A percentile compares a stretch with the other conserved stretches of the same genome.
Evolutionary conservation across 2,888 invertebrate species (phyloP).

Genomic region (Neocrepidodera transversa): DNA sequence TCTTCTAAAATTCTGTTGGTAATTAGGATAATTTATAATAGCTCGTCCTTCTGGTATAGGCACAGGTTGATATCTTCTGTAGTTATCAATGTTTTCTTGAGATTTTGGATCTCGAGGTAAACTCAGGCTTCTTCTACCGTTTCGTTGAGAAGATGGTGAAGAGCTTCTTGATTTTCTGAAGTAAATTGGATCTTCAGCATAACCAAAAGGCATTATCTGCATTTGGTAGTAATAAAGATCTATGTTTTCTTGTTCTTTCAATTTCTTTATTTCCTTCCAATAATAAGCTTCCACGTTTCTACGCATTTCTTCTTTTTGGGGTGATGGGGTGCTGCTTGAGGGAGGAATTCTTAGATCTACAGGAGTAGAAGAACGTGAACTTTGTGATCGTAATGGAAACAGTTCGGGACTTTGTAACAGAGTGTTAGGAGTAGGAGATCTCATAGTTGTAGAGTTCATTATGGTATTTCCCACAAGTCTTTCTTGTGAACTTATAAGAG

Average conservation of each 20-base stretch:
- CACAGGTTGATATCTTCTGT: slow-evolving; percentile 30
- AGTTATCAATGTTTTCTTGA: slow-evolving; percentile 17
- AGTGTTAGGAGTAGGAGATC: slow-evolving; percentile 40
- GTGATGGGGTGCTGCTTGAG: slow-evolving; percentile 48
- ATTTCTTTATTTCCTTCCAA: slow-evolving; percentile 72
- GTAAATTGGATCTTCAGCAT: slow-evolving; percentile 53
- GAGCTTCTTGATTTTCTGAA: slow-evolving; percentile 60
- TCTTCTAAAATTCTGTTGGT: slow-evolving; percentile 42
- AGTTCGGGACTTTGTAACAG: slow-evolving; percentile 32
- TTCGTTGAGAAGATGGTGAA: slow-evolving; percentile 58
- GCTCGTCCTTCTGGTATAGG: slow-evolving; percentile 45
- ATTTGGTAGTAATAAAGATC: slow-evolving; percentile 56
- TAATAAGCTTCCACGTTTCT: slow-evolving; percentile 71
- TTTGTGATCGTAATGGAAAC: slow-evolving; percentile 26
- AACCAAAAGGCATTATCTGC: slow-evolving; percentile 48
- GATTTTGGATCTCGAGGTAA: slow-evolving; percentile 50
- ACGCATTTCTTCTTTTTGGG: slow-evolving; percentile 65
- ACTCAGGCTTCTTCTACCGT: slow-evolving; percentile 59
- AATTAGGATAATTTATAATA: slow-evolving; percentile 32
- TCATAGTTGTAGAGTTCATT: slow-evolving; percentile 21
- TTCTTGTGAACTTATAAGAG: slow-evolving; percentile 31
- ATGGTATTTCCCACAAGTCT: slow-evolving; percentile 34
- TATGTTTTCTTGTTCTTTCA: slow-evolving; percentile 69
- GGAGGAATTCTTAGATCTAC: slow-evolving; percentile 38
- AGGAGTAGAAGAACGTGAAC: slow-evolving; percentile 41